A percentile compares a stretch with the other conserved stretches of the same genome.
phyloP scores from a whole-genome alignment of 2,888 invertebrate species.

The Drosophila atroscutellata region DNA sequence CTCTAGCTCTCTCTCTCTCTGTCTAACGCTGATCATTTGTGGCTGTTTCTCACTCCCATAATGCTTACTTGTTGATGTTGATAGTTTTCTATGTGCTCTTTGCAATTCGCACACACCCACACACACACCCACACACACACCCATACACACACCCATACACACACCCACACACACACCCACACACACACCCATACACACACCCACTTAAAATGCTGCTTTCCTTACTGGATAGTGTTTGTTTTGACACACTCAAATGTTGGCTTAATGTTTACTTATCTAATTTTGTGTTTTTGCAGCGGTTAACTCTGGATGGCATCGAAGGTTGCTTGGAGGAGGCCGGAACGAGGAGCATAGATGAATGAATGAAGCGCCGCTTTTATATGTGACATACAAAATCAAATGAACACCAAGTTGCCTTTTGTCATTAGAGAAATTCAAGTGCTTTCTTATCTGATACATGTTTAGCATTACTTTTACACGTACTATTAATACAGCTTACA shows the following conservation, averaged over 20 bases:
- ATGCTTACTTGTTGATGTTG: conserved; percentile 20
- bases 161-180: not conserved
- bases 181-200: not conserved
- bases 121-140: not conserved
- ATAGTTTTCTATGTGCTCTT: conserved; percentile 14
- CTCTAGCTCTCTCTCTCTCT: conserved; percentile 4
- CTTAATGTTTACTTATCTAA: not conserved
- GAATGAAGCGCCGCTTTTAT: conserved; percentile 4
- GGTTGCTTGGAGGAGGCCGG: not conserved
- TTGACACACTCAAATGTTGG: not conserved
- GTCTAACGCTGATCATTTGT: conserved; percentile 9
- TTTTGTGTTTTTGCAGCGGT: conserved; percentile 51
- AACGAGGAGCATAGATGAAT: not conserved
- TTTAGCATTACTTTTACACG: conserved; percentile 43
- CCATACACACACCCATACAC: not conserved
- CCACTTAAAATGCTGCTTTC: not conserved
- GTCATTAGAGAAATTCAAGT: conserved; percentile 75
- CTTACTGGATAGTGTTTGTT: not conserved
- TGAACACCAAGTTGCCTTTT: conserved; percentile 81
- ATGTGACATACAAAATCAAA: conserved; percentile 30
- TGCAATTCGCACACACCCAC: not conserved
- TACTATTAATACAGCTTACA: conserved; percentile 31
- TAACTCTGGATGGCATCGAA: conserved; percentile 34
- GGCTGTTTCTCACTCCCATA: conserved; percentile 1
- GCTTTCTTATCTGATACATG: conserved; percentile 71